These are phyloP conservation scores for Hirtodrosophila confusa DNA, from an alignment of 2,888 invertebrate genomes.

Conservation along the genomic window DNA sequence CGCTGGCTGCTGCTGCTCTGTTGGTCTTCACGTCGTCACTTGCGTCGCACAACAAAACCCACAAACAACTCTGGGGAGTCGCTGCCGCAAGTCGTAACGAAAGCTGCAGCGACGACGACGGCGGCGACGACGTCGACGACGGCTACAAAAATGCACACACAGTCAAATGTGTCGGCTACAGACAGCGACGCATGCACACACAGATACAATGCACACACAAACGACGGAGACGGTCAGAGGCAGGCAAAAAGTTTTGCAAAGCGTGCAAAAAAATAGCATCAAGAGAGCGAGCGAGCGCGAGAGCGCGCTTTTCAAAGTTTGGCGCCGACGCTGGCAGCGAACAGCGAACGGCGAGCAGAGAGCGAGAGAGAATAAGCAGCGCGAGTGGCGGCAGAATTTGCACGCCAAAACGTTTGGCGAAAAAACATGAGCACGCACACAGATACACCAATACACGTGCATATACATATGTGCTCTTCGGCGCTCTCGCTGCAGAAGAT, in stretches of 20 bases:
- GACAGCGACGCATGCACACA: slow-evolving; percentile 59
- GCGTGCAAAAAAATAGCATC: slow-evolving; percentile 57
- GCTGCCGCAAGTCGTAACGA: slow-evolving; percentile 66
- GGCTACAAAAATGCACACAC: slow-evolving; percentile 76
- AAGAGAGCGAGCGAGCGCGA: slow-evolving; percentile 35
- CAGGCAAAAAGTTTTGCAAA: slow-evolving; percentile 70
- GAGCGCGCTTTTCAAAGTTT: slow-evolving; percentile 39
- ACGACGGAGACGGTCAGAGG: slow-evolving; percentile 30
- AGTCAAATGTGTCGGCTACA: slow-evolving; percentile 45
- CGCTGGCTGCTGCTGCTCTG: slow-evolving; percentile 56
- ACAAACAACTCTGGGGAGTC: slow-evolving; percentile 75
- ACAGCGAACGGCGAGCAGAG: slow-evolving; percentile 12
- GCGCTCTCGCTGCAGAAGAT: slow-evolving; percentile 59
- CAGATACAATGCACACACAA: slow-evolving; percentile 44
- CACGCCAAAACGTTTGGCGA: slow-evolving; percentile 72
- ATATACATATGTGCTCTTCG: slow-evolving; percentile 17
- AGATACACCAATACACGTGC: slow-evolving; percentile 28
- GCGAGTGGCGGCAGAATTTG: slow-evolving; percentile 78
- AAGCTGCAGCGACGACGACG: slow-evolving; percentile 63
- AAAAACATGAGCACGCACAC: slow-evolving; percentile 70
- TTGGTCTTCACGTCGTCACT: slow-evolving; percentile 82
- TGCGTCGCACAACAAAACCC: slow-evolving; percentile 82
- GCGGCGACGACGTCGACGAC: slow-evolving; percentile 37
- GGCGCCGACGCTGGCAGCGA: slow-evolving; percentile 40
- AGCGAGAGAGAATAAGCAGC: slow-evolving; percentile 60